Evolutionary conservation across 2,113 vertebrate genomes (phyloP), one percentile per base, ranked within the genome.

Genomic region (Tragelaphus buxtoni): DNA sequence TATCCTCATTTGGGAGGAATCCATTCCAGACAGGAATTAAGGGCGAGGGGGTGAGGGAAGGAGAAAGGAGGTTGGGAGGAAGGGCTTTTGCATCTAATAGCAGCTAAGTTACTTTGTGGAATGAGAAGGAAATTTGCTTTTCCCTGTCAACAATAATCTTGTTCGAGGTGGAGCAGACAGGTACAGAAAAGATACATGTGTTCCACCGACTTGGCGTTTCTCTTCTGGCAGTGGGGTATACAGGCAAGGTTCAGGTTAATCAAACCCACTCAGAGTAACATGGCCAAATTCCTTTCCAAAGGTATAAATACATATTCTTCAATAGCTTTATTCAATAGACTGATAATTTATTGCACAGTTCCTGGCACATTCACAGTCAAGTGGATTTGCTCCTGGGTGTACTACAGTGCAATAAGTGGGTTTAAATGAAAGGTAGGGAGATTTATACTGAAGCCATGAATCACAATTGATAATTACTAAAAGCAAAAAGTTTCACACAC

Each of bases 1-100:
- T 96, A 97, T 95, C 88, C 86, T 94, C 80, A 93, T 95, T 98
- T 98, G 96, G 18, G 42, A 98, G 96, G 58, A 98, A 97, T 97
- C 97, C 83, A 97, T 95, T 98, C 96, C 97, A 90, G 91, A 5
- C 0, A 88, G 97, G 97, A 97, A 98, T 96, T 95, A 63, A 88
- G 93, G 1, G 87, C 49, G 55, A 53, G 49, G 42, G n/a, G 35
- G 17, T 1, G 30, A 5, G 6, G 45, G 77, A 89, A 32, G 9
- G 89, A 91, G 82, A 92, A 61, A 7, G 11, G 22, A 65, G 47
- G 45, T 42, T 42, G 49, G 63, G 56, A 45, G 45, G 30, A 76
- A 95, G 91, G 69, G 95, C 32, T 91, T 96, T 74, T 90, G 55
- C 82, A 98, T 96, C 32, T 88, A 85, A 97, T 98, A 98, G 81